A percentile compares a stretch with the other conserved stretches of the same genome.
These are phyloP conservation scores for Dunckerocampus dactyliophorus DNA, from an alignment of 2,113 vertebrate genomes.

Conservation along the genomic window DNA sequence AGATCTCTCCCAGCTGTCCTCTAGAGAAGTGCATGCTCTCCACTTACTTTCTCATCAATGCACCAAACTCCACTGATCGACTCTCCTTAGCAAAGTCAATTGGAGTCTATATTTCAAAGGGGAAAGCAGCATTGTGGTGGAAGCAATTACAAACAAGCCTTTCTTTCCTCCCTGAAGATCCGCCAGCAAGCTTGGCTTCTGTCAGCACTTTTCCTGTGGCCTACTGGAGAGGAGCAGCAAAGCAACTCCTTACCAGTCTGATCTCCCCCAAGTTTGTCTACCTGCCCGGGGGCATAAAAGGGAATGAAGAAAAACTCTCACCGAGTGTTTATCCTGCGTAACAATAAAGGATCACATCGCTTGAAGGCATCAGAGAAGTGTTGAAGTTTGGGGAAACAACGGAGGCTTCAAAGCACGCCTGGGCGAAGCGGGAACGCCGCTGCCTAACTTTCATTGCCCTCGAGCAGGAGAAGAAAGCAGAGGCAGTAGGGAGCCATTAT, in stretches of 20 bases:
- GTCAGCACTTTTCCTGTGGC: conserved; percentile 58
- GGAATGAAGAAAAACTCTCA: conserved; percentile 27
- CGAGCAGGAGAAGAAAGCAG: conserved; percentile 31
- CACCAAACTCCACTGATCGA: conserved; percentile 33
- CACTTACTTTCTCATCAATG: conserved; percentile 40
- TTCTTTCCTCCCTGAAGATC: conserved; percentile 45
- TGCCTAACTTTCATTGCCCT: conserved; percentile 27
- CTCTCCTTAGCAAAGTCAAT: conserved; percentile 47
- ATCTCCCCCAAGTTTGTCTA: conserved; percentile 48
- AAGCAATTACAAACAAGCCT: conserved; percentile 50
- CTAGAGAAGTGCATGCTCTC: conserved; percentile 2
- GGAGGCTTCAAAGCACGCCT: conserved; percentile 35
- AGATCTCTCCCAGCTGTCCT: neutral
- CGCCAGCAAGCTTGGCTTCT: conserved; percentile 36
- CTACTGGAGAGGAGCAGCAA: conserved; percentile 39
- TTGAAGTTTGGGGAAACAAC: conserved; percentile 44
- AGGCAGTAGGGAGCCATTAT: conserved; percentile 36
- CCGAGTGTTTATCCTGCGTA: conserved; percentile 45
- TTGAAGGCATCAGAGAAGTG: conserved; percentile 38
- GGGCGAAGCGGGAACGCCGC: conserved; percentile 20
- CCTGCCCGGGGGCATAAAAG: conserved; percentile 21
- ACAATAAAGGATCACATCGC: conserved; percentile 44
- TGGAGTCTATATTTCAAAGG: conserved; percentile 46
- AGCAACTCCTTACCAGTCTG: conserved; percentile 40
- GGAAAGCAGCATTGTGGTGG: conserved; percentile 27